Evolutionary conservation across 2,888 invertebrate species (phyloP), one percentile per base, ranked within the genome.

Genomic region (Eulithis prunata): DNA sequence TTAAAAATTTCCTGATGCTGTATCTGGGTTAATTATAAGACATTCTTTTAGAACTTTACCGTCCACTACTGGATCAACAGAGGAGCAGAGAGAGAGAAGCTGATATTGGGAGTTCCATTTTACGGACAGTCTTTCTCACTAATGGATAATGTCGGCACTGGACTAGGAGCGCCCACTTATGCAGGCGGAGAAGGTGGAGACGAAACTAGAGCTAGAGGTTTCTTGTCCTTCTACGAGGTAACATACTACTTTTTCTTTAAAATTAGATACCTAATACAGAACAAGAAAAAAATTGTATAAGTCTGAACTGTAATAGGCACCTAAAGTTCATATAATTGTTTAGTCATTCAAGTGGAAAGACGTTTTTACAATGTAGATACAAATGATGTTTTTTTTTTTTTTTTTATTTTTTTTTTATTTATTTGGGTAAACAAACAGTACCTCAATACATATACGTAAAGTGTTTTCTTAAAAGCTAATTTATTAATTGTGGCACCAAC

Each of bases 101-200:
- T 98, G 0, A 94, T 98, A 0, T 94, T 98, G 95, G 98, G 98
- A 12, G 95, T 97, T 89, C 98, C 98, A 0, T 95, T 97, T 93
- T 98, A 98, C 78, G 98, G 98, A 0, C 98, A 98, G 82, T 97
- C 97, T 0, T 98, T 98, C 87, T 96, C 97, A 0, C 86, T 98
- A 62, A 95, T 96, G 14, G 96, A 97, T 72, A 89, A 87, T 43
- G 92, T 93, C 8, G 94, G 95, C 54, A 89, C 89, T 62, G 96
- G 95, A 1, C 88, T 98, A 4, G 97, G 97, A 78, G 95, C 95
- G 0, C 95, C 96, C 0, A 95, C 97, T 0, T 97, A 97, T 76
- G 97, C 98, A 0, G 97, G 97, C 0, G 98, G 98, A 0, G 97
- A 97, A 83, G 97, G 97, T 1, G 98, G 98, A 0, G 97, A 97